A percentile compares a stretch with the other conserved stretches of the same genome.
phyloP scores from a whole-genome alignment of 2,113 vertebrate species.

The Himantopus leucocephalus region DNA sequence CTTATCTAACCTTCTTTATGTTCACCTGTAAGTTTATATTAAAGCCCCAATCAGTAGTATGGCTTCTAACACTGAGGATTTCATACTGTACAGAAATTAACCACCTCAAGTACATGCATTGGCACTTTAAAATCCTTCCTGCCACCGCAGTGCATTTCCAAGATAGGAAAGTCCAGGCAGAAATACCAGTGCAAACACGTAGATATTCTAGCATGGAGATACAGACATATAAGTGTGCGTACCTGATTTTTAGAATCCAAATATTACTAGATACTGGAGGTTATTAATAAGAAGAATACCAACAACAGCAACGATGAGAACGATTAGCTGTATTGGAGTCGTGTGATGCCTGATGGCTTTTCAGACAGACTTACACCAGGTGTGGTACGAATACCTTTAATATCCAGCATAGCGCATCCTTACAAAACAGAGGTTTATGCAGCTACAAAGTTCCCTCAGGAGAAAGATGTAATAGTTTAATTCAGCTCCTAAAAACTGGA shows the following conservation, averaged over 20 bases:
- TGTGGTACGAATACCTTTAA: background rate
- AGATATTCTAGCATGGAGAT: background rate
- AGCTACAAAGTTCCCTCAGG: background rate
- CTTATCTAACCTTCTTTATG: constrained; percentile 64
- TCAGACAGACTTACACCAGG: background rate
- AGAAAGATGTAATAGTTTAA: background rate
- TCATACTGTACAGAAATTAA: constrained; percentile 53
- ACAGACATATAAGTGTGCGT: accelerated
- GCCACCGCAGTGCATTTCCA: background rate
- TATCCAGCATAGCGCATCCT: background rate
- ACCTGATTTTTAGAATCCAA: background rate
- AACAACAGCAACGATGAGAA: background rate
- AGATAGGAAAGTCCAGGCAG: background rate
- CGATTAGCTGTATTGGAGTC: background rate
- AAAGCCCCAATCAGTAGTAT: constrained; percentile 36
- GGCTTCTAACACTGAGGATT: constrained; percentile 53
- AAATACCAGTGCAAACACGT: background rate
- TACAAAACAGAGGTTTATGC: background rate
- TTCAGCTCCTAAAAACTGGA: background rate
- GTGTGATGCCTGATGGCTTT: background rate
- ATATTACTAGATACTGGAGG: background rate
- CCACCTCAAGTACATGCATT: constrained; percentile 2
- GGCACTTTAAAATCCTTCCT: constrained; percentile 46
- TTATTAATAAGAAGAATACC: background rate
- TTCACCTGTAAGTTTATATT: constrained; percentile 64